Evolutionary conservation across 2,888 invertebrate species (phyloP).

Genomic region (Euspilapteryx auroguttella): DNA sequence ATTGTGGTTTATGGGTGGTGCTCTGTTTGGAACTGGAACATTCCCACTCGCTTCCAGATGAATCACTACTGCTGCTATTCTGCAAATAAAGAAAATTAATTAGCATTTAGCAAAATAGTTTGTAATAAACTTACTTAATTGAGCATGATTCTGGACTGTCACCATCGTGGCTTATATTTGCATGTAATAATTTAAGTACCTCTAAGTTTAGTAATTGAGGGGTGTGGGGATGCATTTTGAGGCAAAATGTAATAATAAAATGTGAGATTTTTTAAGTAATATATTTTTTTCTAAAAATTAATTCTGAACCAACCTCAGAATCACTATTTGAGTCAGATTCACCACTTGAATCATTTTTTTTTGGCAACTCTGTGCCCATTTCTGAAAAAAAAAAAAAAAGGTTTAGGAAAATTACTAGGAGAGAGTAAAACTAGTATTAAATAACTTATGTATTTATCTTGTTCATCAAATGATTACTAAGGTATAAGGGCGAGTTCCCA

Average conservation of each 20-base stretch:
- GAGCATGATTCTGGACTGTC: neutral
- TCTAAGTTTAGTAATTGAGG: too few relatives aligned
- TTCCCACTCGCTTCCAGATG: conserved; percentile 48
- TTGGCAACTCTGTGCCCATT: conserved; percentile 58
- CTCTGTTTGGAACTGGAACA: conserved; percentile 32
- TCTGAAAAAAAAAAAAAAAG: conserved; percentile 23
- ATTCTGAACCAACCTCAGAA: conserved; percentile 40
- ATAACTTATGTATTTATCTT: too few relatives aligned
- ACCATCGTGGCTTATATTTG: too few relatives aligned
- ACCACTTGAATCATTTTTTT: conserved; percentile 53
- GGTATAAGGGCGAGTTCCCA: too few relatives aligned
- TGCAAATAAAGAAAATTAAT: conserved; percentile 17
- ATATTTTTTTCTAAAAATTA: conserved; percentile 1
- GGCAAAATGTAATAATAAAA: too few relatives aligned
- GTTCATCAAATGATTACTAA: too few relatives aligned
- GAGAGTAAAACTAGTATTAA: too few relatives aligned
- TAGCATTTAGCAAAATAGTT: conserved; percentile 1
- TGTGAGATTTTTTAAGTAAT: too few relatives aligned
- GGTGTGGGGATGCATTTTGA: too few relatives aligned
- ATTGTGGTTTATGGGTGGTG: conserved; percentile 44
- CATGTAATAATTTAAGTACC: too few relatives aligned
- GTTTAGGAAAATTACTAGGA: too few relatives aligned
- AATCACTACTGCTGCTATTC: conserved; percentile 39
- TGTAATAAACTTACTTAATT: conserved; percentile 1
- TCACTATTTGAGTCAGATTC: conserved; percentile 65